A percentile compares a stretch with the other conserved stretches of the same genome.
Conservation (phyloP, 2,888 invertebrate genomes). For the Mythimna loreyi region DNA sequence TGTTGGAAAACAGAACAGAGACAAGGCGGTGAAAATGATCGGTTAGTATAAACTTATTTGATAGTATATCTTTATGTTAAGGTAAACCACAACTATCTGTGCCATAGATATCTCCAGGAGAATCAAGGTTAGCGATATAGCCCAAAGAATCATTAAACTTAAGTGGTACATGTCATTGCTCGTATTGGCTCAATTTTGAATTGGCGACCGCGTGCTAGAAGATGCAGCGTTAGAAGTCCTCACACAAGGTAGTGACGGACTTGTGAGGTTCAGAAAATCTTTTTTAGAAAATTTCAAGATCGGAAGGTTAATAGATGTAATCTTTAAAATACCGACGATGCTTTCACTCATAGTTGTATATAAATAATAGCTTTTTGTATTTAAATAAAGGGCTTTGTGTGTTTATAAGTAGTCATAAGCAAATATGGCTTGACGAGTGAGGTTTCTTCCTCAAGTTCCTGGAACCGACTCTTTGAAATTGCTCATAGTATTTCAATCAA, state of each 20-base stretch:
- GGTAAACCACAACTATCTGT: too few relatives aligned
- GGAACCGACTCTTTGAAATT: slow-evolving; percentile 10
- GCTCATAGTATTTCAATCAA: neutral
- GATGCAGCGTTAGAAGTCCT: too few relatives aligned
- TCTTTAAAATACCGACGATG: neutral
- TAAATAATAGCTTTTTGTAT: neutral
- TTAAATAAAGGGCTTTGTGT: neutral
- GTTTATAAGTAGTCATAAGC: neutral
- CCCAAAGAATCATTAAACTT: too few relatives aligned
- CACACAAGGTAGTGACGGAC: too few relatives aligned
- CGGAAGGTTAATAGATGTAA: too few relatives aligned
- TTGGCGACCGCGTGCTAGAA: too few relatives aligned
- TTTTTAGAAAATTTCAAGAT: too few relatives aligned
- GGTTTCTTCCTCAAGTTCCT: slow-evolving; percentile 7
- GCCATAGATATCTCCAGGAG: too few relatives aligned
- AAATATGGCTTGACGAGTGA: neutral
- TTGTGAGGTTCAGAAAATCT: too few relatives aligned
- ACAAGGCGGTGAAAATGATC: slow-evolving; percentile 94
- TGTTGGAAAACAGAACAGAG: slow-evolving; percentile 82
- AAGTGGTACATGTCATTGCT: too few relatives aligned
- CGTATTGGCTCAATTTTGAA: too few relatives aligned
- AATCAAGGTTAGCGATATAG: too few relatives aligned
- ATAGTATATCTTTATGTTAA: neutral
- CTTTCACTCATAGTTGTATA: neutral
- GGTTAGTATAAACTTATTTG: slow-evolving; percentile 89